Evolutionary conservation across 2,888 invertebrate species (phyloP), one percentile per base, ranked within the genome.

Genomic region (Hirtodrosophila confusa): DNA sequence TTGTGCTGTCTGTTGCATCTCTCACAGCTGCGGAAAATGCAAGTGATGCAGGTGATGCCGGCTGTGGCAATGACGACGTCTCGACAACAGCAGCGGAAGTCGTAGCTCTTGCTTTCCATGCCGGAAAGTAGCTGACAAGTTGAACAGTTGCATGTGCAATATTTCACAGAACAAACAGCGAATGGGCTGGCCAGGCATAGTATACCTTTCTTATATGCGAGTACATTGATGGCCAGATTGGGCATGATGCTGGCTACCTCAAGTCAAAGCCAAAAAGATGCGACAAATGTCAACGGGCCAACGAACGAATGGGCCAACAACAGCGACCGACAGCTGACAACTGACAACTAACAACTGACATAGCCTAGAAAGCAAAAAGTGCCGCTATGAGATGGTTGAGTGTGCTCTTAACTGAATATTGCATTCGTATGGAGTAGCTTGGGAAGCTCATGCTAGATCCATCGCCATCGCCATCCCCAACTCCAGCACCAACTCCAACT

Each of bases 221-320:
- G 17, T 55, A 63, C 74, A 77, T 85, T 82, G 85, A 79, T 82
- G 68, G 63, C 62, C 40, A 27, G 56, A 54, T 31, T 57, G 56
- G 66, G 71, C 51, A 31, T 55, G 68, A 36, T 23, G 29, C 9
- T 45, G 39, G 44, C 41, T 45, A 9, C 37, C 41, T 40, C 54
- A 43, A 33, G 56, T 24, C 58, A 63, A 41, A 45, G 40, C 54
- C 71, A 77, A 69, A 72, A 78, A 71, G 76, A 67, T 75, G 86
- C 83, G 78, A 80, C 79, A 82, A 80, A 66, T 86, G 86, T 76
- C 82, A 82, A 64, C 78, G 69, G 76, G 66, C 58, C 69, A 71
- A 66, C 54, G 45, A 65, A 76, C 69, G 50, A 40, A 37, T 31
- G 31, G 50, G 36, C 23, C 40, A 40, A 53, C 44, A 47, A 54